Base-by-base conservation (phyloP, 2,888 invertebrate species). In the Dinocampus coccinellae region DNA sequence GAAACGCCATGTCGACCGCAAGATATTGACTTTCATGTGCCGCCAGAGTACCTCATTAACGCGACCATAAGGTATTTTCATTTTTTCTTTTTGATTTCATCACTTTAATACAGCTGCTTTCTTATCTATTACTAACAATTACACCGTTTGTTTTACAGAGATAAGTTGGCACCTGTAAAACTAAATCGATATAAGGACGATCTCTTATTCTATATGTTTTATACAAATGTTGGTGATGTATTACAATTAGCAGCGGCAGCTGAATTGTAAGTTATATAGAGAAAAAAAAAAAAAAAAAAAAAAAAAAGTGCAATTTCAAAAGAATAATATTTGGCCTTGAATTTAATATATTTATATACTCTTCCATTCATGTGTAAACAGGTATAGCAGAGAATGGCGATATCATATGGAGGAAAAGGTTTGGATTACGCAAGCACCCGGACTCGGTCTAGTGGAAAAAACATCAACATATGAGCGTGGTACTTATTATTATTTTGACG, bases 401-500 rank as follows among this genome's bases (percentile, higher is more conserved):
- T 99, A 97, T 91, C 99, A 99, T 89, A 98, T 95, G 91, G 97
- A 98, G 88, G 99, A 99, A 88, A 96, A 97, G 89, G 97, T 99
- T 85, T 98, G 98, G 98, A 97, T 98, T 88, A 98, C 98, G 83
- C 95, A 98, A 89, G 97, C 97, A 84, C 97, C 97, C 79, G 97
- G 97, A 82, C 94, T 97, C 91, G 94, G 95, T 81, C 94, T 97
- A 86, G 92, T 95, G 82, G 97, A 99, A 89, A 99, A 98, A 90
- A 98, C 97, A 79, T 93, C 93, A 83, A 95, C 96, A 81, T 99
- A 97, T 90, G 99, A 99, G 91, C 92, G 98, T 86, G 99, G 99
- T 90, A 98, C 98, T 84, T 99, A 99, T 91, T 98, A 97, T 90
- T 98, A 98, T 90, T 99, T 99, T 89, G 99, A 99, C 90, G 97